Evolutionary conservation across 2,888 invertebrate species (phyloP).

Genomic region (Alsophila aescularia): DNA sequence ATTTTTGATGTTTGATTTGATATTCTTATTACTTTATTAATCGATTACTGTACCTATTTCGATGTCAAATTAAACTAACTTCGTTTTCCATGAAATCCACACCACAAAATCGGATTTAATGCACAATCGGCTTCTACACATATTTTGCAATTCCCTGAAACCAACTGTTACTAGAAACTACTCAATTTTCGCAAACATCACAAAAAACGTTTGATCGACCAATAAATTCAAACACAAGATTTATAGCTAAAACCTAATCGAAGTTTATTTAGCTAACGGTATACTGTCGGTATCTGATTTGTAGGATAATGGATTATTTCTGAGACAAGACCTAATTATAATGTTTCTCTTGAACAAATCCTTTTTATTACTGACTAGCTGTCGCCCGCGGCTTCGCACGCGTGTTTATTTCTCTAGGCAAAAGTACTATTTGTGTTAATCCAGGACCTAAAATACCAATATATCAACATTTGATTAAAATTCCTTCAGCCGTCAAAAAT

Average conservation of each 20-base stretch:
- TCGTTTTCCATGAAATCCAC: neutral
- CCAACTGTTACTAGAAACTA: neutral
- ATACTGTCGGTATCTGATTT: slow-evolving; percentile 4
- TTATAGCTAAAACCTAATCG: slow-evolving; percentile 17
- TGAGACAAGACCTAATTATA: slow-evolving; percentile 6
- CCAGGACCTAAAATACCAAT: no score
- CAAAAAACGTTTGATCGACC: slow-evolving; percentile 13
- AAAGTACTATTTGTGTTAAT: no score
- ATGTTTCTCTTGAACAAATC: slow-evolving; percentile 14
- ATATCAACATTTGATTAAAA: no score
- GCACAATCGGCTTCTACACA: neutral
- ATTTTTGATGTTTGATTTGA: no score
- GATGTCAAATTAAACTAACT: neutral
- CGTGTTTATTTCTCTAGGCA: no score
- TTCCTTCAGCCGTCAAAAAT: no score
- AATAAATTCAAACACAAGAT: slow-evolving; percentile 14
- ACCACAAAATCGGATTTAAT: neutral
- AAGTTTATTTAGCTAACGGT: slow-evolving; percentile 14
- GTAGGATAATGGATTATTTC: slow-evolving; percentile 10
- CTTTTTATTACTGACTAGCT: slow-evolving; percentile 8
- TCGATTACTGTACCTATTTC: neutral
- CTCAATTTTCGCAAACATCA: slow-evolving; percentile 2
- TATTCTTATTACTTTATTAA: neutral
- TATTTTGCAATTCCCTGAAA: slow-evolving; percentile 2
- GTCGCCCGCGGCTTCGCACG: no score